phyloP scores from a whole-genome alignment of 2,113 vertebrate species.

The Acinonyx jubatus region DNA sequence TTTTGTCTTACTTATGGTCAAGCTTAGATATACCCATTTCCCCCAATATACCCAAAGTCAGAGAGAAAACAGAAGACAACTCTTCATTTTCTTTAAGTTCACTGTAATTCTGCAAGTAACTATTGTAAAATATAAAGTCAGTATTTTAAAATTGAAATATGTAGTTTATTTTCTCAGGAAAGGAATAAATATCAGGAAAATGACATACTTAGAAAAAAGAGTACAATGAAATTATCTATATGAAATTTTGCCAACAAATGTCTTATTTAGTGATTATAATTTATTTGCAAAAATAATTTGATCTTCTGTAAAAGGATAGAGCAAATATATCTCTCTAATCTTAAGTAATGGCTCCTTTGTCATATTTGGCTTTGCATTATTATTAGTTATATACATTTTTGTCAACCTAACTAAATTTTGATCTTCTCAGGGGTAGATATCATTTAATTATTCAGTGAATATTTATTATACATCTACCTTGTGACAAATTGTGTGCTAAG shows the following conservation, averaged over 20 bases:
- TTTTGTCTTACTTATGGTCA: background rate
- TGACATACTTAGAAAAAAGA: background rate
- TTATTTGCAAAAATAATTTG: constrained; percentile 8
- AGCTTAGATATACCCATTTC: background rate
- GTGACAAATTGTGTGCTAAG: background rate
- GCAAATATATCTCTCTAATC: background rate
- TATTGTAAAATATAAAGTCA: background rate
- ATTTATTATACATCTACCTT: background rate
- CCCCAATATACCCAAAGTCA: background rate
- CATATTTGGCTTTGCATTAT: background rate
- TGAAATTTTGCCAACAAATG: background rate
- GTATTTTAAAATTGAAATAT: constrained; percentile 3
- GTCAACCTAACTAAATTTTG: background rate
- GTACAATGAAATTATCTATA: background rate
- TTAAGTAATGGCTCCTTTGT: background rate
- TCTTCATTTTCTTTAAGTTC: background rate
- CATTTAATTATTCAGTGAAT: background rate
- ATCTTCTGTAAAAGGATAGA: constrained; percentile 10
- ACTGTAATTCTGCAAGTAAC: background rate
- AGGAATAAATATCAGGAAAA: constrained; percentile 26
- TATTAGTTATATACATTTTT: background rate
- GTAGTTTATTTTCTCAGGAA: constrained; percentile 31
- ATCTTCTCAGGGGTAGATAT: background rate
- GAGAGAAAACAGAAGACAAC: background rate
- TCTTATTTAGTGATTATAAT: background rate